Conservation (phyloP, 2,113 vertebrate species). For the Ranitomeya variabilis region DNA sequence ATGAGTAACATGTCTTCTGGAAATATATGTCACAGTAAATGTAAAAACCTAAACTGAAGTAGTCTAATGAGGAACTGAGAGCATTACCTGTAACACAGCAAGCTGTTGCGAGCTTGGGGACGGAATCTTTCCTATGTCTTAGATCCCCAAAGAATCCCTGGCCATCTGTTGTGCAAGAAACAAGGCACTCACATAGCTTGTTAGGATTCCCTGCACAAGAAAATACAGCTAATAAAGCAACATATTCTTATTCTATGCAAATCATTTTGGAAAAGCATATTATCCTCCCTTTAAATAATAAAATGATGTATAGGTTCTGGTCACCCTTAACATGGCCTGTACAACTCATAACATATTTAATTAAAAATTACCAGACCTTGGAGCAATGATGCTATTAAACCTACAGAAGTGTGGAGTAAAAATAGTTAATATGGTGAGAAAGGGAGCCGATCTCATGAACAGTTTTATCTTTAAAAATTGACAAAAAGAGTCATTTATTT, state of each 20-base stretch:
- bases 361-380: slow-evolving; percentile 40
- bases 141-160: slow-evolving; percentile 36
- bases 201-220: slow-evolving; percentile 31
- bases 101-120: slow-evolving; percentile 22
- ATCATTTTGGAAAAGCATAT: not conserved
- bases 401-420: slow-evolving; percentile 7
- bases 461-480: not conserved
- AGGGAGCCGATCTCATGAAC: not conserved
- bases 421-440: slow-evolving; percentile 8
- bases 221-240: slow-evolving; percentile 31
- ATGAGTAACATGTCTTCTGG: slow-evolving; percentile 23
- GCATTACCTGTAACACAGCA: slow-evolving; percentile 38
- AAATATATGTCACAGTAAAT: slow-evolving; percentile 9
- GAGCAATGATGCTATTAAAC: slow-evolving; percentile 17
- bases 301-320: slow-evolving; percentile 8
- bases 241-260: slow-evolving; percentile 13
- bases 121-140: slow-evolving; percentile 10
- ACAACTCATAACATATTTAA: slow-evolving; percentile 29
- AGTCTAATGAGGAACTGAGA: slow-evolving; percentile 34
- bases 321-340: slow-evolving; percentile 32
- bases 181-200: slow-evolving; percentile 7
- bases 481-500: not conserved
- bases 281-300: slow-evolving; percentile 8
- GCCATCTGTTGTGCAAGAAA: slow-evolving; percentile 25
- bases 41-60: not conserved